Percentiles rank a stretch among this genome's conserved stretches.
These are phyloP conservation scores for Aegithalos caudatus DNA, from an alignment of 2,113 vertebrate species.

Conservation along the genomic window DNA sequence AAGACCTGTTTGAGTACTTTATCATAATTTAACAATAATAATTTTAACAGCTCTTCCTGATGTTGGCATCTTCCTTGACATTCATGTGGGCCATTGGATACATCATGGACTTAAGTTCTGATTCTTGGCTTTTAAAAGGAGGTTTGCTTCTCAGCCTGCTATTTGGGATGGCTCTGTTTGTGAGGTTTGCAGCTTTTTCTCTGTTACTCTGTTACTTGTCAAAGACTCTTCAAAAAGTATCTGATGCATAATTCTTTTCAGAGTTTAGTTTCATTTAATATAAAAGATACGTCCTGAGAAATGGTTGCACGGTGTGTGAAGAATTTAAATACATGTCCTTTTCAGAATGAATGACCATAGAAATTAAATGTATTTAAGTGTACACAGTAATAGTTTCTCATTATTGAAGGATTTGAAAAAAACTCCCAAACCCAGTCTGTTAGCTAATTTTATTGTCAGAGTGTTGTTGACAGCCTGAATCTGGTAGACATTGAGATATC, in stretches of 20 bases:
- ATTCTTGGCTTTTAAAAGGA: constrained; percentile 96
- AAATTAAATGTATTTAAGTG: background rate
- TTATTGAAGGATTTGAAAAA: background rate
- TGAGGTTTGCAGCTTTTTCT: constrained; percentile 78
- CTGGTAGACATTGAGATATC: background rate
- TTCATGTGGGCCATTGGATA: constrained; percentile 82
- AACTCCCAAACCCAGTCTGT: background rate
- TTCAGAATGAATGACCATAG: background rate
- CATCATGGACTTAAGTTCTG: constrained; percentile 82
- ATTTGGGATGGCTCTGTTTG: constrained; percentile 74
- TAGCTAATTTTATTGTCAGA: background rate
- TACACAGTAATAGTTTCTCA: background rate
- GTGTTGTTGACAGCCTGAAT: background rate
- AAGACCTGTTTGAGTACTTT: background rate
- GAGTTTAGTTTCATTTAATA: background rate
- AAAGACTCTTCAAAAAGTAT: background rate
- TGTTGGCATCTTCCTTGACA: constrained; percentile 72
- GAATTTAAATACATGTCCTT: background rate
- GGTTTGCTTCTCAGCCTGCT: constrained; percentile 79
- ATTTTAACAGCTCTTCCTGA: constrained; percentile 71
- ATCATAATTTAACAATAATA: background rate
- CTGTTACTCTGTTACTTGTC: background rate
- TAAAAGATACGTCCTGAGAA: background rate
- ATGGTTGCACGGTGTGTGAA: background rate
- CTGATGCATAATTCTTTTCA: background rate